Base-by-base conservation (phyloP, 2,797 vertebrate genomes). In the Tarsius wallacei region DNA sequence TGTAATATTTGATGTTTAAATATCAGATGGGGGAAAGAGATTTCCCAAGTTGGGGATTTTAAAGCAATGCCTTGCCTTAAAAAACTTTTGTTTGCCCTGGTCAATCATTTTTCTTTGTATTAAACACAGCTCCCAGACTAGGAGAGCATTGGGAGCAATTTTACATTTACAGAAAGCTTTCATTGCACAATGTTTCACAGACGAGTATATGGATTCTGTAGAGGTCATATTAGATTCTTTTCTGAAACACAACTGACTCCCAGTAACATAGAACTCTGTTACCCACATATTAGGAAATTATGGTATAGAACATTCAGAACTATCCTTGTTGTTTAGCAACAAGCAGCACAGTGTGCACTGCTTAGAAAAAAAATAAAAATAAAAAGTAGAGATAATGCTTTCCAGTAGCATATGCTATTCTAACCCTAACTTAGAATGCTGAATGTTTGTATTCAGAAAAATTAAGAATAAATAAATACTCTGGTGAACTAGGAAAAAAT, bases 111-210 rank as follows among this genome's bases (percentile, higher is more conserved):
- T 36, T 90, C 42, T 86, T 81, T 66, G 49, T 88, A 47, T 71
- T 82, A 33, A 19, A 51, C 4, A 24, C 5, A 80, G 47, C 84
- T 93, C n/a, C 5, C 28, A 84, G 49, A 61, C 21, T 77, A 11
- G 17, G 26, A 82, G 31, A 95, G 31, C n/a, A 55, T 31, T 57
- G 83, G 70, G 73, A 94, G 9, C 28, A 49, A 89, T 91, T 94
- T 68, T 57, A 88, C 51, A 42, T 87, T 96, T 68, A 83, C 3
- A 51, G 64, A 71, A 94, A 83, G 51, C 26, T 59, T 95, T 85
- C 31, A 66, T 15, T 89, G 33, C 47, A 63, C 71, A 19, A 33
- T 57, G 24, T 53, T 85, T 94, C 83, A 73, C 36, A 86, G 61
- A 63, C 15, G 4, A 7, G 17, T 68, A 3, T 28, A 17, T 63